Evolutionary conservation across 2,797 vertebrate species (phyloP).

Genomic region (Okamejei kenojei): DNA sequence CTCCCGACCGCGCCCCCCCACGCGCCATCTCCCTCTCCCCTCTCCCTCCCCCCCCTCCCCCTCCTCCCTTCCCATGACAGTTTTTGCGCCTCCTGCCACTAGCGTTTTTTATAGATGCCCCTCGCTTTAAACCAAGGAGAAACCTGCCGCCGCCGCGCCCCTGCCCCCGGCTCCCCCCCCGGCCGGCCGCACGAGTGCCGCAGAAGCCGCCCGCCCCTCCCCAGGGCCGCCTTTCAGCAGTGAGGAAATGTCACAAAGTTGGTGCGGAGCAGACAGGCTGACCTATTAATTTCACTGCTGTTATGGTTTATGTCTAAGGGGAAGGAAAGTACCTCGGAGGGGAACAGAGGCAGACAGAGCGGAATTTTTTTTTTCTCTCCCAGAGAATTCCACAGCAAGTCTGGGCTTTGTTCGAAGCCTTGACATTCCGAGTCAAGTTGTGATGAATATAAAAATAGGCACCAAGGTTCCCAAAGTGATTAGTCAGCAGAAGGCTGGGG

Average conservation of each 20-base stretch:
- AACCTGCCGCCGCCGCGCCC: too few relatives aligned
- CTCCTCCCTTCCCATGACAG: too few relatives aligned
- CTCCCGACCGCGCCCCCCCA: too few relatives aligned
- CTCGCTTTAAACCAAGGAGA: not conserved
- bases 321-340: not conserved
- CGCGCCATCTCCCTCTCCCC: too few relatives aligned
- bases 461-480: not conserved
- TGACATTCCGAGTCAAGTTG: not conserved
- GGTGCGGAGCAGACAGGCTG: not conserved
- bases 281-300: constrained; percentile 21
- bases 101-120: not conserved
- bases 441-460: constrained; percentile 9
- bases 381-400: not conserved
- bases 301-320: constrained; percentile 22
- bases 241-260: constrained; percentile 1
- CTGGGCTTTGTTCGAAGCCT: not conserved
- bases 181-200: too few relatives aligned
- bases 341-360: not conserved
- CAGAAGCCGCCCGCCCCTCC: too few relatives aligned
- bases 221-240: not conserved
- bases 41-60: too few relatives aligned
- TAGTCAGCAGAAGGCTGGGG: not conserved
- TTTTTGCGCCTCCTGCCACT: too few relatives aligned
- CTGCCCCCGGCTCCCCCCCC: too few relatives aligned
- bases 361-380: not conserved